Evolutionary conservation across 2,797 vertebrate species (phyloP), one percentile per base, ranked within the genome.

Genomic region (Acipenser oxyrinchus): DNA sequence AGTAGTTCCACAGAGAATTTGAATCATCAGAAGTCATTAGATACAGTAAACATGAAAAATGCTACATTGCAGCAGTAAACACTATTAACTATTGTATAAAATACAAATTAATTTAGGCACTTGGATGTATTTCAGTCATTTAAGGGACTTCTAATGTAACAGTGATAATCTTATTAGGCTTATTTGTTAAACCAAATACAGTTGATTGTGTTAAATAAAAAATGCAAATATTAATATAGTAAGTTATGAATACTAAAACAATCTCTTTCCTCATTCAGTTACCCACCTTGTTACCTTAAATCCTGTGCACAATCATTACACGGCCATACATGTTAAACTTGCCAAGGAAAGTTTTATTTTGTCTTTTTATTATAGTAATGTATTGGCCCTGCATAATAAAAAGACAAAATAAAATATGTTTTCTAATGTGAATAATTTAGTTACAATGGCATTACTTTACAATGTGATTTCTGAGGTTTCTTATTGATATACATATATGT

Each of bases 71-170:
- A 89, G 88, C 89, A 87, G 88, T 89, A 83, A 88, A 89, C 83
- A 89, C 86, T 89, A 90, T 91, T 91, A 91, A 87, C 85, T 87
- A 86, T 89, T 89, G 87, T 88, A 90, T 90, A 91, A 91, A 90
- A 84, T 81, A 88, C 82, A 88, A 90, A 90, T 91, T 90, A 88
- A 91, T 91, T 90, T 90, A 86, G 83, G 78, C 48, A 2, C 60
- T 62, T 62, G 60, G 6, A 9, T 76, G 79, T 75, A 86, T 87
- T 88, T 89, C 77, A 76, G 71, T 77, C 83, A 82, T 86, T 85
- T 88, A 7, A 76, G 81, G 86, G 84, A 80, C 79, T 83, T 84
- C 77, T 80, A 73, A 11, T 82, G 66, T 84, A 80, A 86, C 60
- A 37, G 18, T 37, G 11, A 48, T 62, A 62, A 62, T 62, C 60